These are phyloP conservation scores for Muraenolepis orangiensis DNA, from an alignment of 2,797 vertebrate species.

Conservation along the genomic window DNA sequence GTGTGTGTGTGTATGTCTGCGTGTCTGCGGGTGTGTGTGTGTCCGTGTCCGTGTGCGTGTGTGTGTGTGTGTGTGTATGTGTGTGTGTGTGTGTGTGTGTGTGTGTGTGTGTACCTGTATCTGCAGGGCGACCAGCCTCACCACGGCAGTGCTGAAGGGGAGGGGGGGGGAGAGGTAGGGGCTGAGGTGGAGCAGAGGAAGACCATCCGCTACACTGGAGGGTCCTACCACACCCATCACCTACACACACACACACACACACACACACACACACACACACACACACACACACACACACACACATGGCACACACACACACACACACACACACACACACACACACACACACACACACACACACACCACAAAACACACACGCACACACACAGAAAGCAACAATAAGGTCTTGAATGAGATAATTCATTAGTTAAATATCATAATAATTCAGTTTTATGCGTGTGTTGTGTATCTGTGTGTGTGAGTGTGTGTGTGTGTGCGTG, in stretches of 20 bases:
- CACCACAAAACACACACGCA: too few relatives aligned
- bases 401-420: neutral
- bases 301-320: neutral
- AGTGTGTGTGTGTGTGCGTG: neutral
- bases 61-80: too few relatives aligned
- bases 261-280: constrained; percentile 54
- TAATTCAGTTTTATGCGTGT: too few relatives aligned
- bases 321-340: too few relatives aligned
- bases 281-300: neutral
- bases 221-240: constrained; percentile 99
- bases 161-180: constrained; percentile 98
- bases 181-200: constrained; percentile 98
- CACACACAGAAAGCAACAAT: neutral
- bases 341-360: too few relatives aligned
- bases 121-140: constrained; percentile 96
- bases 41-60: too few relatives aligned
- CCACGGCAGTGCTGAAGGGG: constrained; percentile 98
- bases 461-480: neutral
- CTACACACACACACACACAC: constrained; percentile 78
- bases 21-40: too few relatives aligned
- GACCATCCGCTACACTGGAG: constrained; percentile 98
- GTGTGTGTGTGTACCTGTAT: constrained; percentile 81
- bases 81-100: too few relatives aligned
- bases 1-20: too few relatives aligned
- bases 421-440: too few relatives aligned